Conservation (phyloP, 2,113 vertebrate genomes). For the Spermophilus dauricus region DNA sequence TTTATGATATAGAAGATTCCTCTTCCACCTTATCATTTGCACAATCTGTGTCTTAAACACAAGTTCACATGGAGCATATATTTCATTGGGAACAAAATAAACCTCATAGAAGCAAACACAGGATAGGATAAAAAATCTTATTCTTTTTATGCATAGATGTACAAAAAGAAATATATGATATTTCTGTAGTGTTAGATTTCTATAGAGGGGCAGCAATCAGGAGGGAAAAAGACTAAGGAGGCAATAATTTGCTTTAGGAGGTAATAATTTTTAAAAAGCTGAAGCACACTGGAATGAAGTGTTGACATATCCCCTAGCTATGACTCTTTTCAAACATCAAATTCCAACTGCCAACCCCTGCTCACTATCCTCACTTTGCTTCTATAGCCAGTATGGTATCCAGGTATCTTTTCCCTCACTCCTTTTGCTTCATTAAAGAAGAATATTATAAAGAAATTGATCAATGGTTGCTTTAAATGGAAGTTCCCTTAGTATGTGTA, state of each 20-base stretch:
- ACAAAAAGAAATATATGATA: not conserved
- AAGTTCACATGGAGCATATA: not conserved
- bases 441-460: not conserved
- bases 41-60: not conserved
- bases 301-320: not conserved
- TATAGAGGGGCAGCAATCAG: not conserved
- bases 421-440: not conserved
- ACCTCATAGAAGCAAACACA: not conserved
- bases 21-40: not conserved
- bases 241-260: not conserved
- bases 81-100: not conserved
- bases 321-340: not conserved
- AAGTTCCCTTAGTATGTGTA: not conserved
- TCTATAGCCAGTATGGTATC: not conserved
- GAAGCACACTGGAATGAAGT: not conserved
- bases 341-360: not conserved
- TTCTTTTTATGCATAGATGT: not conserved
- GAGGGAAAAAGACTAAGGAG: not conserved
- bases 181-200: not conserved
- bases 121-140: not conserved
- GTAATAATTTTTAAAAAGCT: not conserved
- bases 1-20: not conserved
- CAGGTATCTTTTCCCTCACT: not conserved
- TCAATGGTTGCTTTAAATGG: not conserved
- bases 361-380: fast-evolving